These are phyloP conservation scores for Pseudeuparius sepicola DNA, from an alignment of 2,888 invertebrate species.

Conservation along the genomic window DNA sequence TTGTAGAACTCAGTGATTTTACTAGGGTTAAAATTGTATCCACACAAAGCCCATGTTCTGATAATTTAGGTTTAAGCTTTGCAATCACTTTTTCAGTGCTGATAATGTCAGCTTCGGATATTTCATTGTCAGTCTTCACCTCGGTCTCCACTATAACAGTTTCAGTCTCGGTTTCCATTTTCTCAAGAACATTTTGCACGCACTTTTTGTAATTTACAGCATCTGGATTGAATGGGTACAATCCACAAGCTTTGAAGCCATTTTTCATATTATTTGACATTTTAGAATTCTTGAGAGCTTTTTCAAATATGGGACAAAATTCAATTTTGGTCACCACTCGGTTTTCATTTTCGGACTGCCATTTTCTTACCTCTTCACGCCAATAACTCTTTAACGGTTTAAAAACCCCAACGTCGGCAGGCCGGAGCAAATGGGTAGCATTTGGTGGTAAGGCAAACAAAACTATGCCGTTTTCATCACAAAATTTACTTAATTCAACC, in stretches of 20 bases:
- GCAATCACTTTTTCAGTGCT: constrained; percentile 8
- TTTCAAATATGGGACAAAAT: constrained; percentile 3
- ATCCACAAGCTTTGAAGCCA: constrained; percentile 3
- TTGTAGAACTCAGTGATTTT: too few species aligned
- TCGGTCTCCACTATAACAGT: too few species aligned
- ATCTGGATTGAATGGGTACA: too few species aligned
- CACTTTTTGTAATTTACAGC: too few species aligned
- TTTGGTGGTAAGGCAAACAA: constrained; percentile 21
- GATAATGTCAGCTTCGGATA: constrained; percentile 4
- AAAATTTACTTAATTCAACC: too few species aligned
- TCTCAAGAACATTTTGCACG: too few species aligned
- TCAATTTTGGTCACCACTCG: too few species aligned
- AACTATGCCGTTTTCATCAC: constrained; percentile 18
- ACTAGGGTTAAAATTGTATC: constrained; percentile 7
- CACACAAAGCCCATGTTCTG: neutral
- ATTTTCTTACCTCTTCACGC: too few species aligned
- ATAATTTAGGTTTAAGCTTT: constrained; percentile 7
- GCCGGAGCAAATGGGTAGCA: constrained; percentile 24
- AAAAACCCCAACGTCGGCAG: constrained; percentile 22
- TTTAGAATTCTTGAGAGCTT: constrained; percentile 1
- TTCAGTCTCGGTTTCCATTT: too few species aligned
- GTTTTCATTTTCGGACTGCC: too few species aligned
- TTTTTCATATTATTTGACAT: constrained; percentile 1
- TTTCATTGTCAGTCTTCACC: constrained; percentile 2
- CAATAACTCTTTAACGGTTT: too few species aligned